Evolutionary conservation across 1,140 invertebrate genomes (phyloP), one percentile per base, ranked within the genome.

Genomic region (Ceratina calcarata): DNA sequence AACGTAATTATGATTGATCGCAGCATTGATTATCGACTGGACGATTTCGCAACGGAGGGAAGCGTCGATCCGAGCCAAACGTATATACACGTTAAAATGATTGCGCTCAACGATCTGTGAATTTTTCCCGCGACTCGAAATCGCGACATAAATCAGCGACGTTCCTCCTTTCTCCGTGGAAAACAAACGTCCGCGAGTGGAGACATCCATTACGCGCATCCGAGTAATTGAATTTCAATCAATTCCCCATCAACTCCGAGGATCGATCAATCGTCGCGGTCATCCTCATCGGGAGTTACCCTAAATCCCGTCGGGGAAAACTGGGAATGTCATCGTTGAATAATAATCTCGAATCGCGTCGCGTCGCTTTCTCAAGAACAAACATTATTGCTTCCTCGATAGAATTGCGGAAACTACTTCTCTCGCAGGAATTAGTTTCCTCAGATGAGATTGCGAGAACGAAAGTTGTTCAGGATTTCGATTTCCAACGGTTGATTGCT

Each of bases 221-320:
- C 65, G 12, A n/a, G 65, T 32, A 77, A 77, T 77, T 57, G 74
- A 60, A 77, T 75, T 75, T 75, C 73, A 67, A 77, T 77, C 65
- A 77, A 69, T 77, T 77, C 55, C 22, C 55, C 65, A 69, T 69
- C 74, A 69, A 49, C 37, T 27, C 27, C 58, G 53, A 2, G 18
- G 16, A 60, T 49, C 55, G 20, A n/a, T 18, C 62, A 20, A 57
- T 18, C 62, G 20, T 45, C 15, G 64, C 65, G 65, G 68, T 76
- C 58, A 76, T 76, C 73, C 64, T 49, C 74, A 37, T 76, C 73
- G 58, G 18, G 45, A 6, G 6, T 32, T 16, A 27, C 20, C 6
- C 24, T n/a, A 12, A n/a, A 0, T 15, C 57, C n/a, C n/a, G 27
- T 18, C 37, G 10, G 53, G 10, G 15, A 24, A 74, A 57, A 55